phyloP scores from a whole-genome alignment of 2,888 invertebrate genomes.

The Yponomeuta sedellus region DNA sequence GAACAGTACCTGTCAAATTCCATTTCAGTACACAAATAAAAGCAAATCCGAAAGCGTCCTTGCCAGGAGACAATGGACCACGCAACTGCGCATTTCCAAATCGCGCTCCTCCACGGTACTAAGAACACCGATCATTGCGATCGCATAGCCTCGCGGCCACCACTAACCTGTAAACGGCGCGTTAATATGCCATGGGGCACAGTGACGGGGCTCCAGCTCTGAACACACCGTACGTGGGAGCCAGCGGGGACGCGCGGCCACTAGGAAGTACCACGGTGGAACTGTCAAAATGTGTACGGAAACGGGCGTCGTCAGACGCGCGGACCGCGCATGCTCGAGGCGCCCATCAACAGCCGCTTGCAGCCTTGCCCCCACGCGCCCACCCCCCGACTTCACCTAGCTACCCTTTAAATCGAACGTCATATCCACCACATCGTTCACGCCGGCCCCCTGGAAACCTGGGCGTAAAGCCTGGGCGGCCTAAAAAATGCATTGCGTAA shows the following conservation, averaged over 20 bases:
- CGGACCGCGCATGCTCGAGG: conserved; percentile 68
- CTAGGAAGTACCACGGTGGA: conserved; percentile 75
- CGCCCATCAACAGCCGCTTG: conserved; percentile 76
- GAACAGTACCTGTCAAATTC: background rate
- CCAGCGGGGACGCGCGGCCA: conserved; percentile 51
- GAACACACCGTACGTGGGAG: conserved; percentile 20
- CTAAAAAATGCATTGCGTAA: conserved; percentile 77
- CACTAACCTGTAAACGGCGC: conserved; percentile 9
- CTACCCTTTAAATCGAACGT: conserved; percentile 76
- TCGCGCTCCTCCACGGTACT: background rate
- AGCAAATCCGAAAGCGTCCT: background rate
- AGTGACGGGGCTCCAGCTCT: background rate
- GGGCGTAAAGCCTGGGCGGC: conserved; percentile 35
- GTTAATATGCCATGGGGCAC: conserved; percentile 4
- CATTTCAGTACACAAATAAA: background rate
- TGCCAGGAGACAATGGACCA: background rate
- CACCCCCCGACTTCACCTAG: conserved; percentile 31
- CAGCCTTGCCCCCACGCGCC: conserved; percentile 38
- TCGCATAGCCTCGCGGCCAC: background rate
- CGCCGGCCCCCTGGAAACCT: conserved; percentile 37
- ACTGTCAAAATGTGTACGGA: conserved; percentile 80
- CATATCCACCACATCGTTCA: conserved; percentile 66
- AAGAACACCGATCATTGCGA: background rate
- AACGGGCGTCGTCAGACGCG: conserved; percentile 69
- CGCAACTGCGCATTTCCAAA: background rate